Conservation (phyloP, 2,113 vertebrate species). For the Cheirogaleus medius region DNA sequence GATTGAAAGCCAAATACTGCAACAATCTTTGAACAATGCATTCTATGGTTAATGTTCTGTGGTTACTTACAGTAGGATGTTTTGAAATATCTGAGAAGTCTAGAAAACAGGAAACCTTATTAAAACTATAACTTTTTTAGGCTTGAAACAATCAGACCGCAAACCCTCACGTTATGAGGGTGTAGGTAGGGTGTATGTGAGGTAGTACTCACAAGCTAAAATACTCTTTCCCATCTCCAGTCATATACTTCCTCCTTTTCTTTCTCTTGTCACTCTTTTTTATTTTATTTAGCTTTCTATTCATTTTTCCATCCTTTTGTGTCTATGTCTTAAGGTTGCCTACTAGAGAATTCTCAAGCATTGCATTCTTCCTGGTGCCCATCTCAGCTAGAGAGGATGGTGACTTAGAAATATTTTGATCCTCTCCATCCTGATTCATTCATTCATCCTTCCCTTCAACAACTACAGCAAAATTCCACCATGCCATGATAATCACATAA, state of each 20-base stretch:
- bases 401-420: conserved; percentile 27
- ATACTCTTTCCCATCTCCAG: background rate
- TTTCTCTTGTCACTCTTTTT: background rate
- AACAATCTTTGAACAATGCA: background rate
- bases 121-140: background rate
- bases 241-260: background rate
- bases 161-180: background rate
- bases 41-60: background rate
- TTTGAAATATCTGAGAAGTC: conserved; percentile 23
- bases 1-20: conserved; percentile 36
- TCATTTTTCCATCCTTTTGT: background rate
- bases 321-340: background rate
- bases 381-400: background rate
- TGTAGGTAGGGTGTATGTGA: no score
- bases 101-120: conserved; percentile 4
- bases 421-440: background rate
- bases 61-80: background rate
- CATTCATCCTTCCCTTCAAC: background rate
- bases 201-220: background rate
- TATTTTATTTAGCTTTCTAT: background rate
- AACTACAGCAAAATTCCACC: background rate
- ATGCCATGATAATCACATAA: background rate
- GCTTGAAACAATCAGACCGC: background rate
- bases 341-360: background rate
- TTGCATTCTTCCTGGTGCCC: background rate